These are phyloP conservation scores for Acanthochromis polyacanthus DNA, from an alignment of 2,113 vertebrate genomes.

Conservation along the genomic window DNA sequence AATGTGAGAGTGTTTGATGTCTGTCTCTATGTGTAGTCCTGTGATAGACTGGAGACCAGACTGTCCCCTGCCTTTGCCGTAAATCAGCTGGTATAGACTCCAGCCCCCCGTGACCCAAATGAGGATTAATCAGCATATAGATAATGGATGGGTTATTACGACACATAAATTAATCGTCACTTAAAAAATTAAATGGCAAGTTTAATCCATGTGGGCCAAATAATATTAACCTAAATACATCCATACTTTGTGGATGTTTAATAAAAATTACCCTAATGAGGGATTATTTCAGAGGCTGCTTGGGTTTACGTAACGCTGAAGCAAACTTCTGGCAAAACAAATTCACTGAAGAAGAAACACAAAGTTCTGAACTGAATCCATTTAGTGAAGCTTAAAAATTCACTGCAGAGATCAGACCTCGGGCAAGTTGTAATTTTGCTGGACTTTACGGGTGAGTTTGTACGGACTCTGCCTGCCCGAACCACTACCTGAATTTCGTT, in stretches of 20 bases:
- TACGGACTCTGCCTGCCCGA: conserved; percentile 12
- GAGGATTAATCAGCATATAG: too few relatives aligned
- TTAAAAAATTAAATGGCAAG: not conserved
- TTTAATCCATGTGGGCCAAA: not conserved
- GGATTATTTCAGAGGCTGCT: not conserved
- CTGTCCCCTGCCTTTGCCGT: too few relatives aligned
- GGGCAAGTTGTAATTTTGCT: conserved; percentile 7
- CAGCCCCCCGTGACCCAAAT: too few relatives aligned
- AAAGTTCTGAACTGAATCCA: conserved; percentile 11
- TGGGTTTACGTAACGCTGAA: not conserved
- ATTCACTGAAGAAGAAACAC: conserved; percentile 31
- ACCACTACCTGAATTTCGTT: conserved; percentile 15
- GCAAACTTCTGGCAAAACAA: conserved; percentile 10
- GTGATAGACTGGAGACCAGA: too few relatives aligned
- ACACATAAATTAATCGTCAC: too few relatives aligned
- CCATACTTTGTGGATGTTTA: not conserved
- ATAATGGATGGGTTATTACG: too few relatives aligned
- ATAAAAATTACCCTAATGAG: not conserved
- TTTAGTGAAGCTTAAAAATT: conserved; percentile 29
- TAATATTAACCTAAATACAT: not conserved
- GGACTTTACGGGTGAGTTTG: conserved; percentile 22
- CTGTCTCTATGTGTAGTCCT: too few relatives aligned
- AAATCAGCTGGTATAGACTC: too few relatives aligned
- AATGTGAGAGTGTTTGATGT: too few relatives aligned
- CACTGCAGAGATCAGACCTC: conserved; percentile 16